These are phyloP conservation scores for Drosophila kokeensis DNA, from an alignment of 2,888 invertebrate genomes.

Conservation along the genomic window DNA sequence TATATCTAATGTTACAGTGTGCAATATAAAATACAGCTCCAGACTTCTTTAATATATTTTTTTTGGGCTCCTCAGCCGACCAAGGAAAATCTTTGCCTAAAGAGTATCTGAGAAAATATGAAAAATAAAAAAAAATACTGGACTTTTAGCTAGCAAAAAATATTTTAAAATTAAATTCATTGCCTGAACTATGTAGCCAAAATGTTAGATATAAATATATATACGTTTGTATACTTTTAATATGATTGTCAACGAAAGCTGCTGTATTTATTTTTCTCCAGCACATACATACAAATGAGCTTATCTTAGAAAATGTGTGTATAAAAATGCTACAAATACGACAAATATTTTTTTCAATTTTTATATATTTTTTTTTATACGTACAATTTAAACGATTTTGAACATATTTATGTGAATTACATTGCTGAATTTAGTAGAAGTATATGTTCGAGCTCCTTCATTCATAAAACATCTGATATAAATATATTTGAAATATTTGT, in stretches of 20 bases:
- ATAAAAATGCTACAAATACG: neutral
- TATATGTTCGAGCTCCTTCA: neutral
- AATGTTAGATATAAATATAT: neutral
- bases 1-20: neutral
- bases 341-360: neutral
- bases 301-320: neutral
- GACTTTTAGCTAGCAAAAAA: neutral
- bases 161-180: neutral
- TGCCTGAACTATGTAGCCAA: neutral
- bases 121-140: neutral
- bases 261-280: neutral
- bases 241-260: neutral
- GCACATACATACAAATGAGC: neutral
- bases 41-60: neutral
- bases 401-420: no score
- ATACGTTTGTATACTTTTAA: neutral
- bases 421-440: neutral
- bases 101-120: no score
- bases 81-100: neutral
- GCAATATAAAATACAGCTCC: neutral
- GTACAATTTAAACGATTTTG: neutral
- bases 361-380: fast-evolving
- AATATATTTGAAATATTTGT: neutral
- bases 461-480: neutral
- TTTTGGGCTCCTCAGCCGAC: neutral